Conservation (phyloP, 2,888 invertebrate genomes). For the Gymnoscelis rufifasciata region DNA sequence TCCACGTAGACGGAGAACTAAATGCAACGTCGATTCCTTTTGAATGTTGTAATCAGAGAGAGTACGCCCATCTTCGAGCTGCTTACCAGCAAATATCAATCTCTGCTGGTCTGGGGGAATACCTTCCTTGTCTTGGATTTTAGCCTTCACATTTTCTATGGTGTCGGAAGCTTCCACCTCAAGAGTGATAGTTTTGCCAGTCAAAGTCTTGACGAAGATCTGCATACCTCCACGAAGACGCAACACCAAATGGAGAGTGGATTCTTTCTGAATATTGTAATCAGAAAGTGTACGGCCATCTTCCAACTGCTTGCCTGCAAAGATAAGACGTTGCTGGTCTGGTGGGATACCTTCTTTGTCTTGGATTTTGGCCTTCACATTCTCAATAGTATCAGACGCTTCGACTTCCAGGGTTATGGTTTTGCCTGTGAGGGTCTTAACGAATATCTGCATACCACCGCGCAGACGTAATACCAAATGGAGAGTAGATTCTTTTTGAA, state of each 20-base stretch:
- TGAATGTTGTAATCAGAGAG: slow-evolving; percentile 49
- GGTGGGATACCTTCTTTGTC: slow-evolving; percentile 50
- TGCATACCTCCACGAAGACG: slow-evolving; percentile 49
- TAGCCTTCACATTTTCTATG: slow-evolving; percentile 49
- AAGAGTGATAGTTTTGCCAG: slow-evolving; percentile 46
- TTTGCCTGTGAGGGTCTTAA: slow-evolving; percentile 46
- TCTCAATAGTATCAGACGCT: slow-evolving; percentile 47
- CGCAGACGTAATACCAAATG: slow-evolving; percentile 53
- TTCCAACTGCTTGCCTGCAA: slow-evolving; percentile 47
- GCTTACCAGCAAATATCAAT: slow-evolving; percentile 48
- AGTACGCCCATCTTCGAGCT: slow-evolving; percentile 48
- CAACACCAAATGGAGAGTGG: slow-evolving; percentile 42
- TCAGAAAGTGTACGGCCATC: slow-evolving; percentile 48
- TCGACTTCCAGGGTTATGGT: slow-evolving; percentile 48
- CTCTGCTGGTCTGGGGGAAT: slow-evolving; percentile 52
- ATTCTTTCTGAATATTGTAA: slow-evolving; percentile 49
- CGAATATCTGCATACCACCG: slow-evolving; percentile 51
- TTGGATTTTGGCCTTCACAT: slow-evolving; percentile 49
- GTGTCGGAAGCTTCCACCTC: slow-evolving; percentile 47
- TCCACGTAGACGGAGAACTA: slow-evolving; percentile 22
- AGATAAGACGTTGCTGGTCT: slow-evolving; percentile 47
- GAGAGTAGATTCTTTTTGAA: slow-evolving; percentile 56
- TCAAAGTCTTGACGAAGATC: slow-evolving; percentile 48
- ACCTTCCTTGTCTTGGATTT: slow-evolving; percentile 51
- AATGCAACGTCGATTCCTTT: slow-evolving; percentile 47